phyloP scores from a whole-genome alignment of 2,888 invertebrate genomes.

The Sericinus montela region DNA sequence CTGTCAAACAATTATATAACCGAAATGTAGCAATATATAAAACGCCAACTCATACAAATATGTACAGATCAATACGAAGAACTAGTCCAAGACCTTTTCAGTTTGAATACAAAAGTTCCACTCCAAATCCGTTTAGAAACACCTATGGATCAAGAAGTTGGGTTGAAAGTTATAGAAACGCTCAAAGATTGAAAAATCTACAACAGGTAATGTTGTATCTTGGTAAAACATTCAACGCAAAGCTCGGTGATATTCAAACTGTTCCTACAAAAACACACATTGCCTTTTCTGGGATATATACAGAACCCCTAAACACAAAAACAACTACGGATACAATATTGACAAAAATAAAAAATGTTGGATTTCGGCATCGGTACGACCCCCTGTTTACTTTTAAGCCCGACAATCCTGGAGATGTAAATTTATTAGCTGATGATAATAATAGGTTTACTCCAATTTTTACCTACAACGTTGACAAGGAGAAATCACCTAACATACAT shows the following conservation, averaged over 20 bases:
- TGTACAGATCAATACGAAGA: constrained; percentile 45
- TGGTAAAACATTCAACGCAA: constrained; percentile 66
- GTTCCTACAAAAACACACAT: constrained; percentile 47
- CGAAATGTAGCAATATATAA: constrained; percentile 2
- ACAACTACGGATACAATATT: constrained; percentile 25
- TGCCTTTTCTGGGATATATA: constrained; percentile 61
- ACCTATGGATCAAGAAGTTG: constrained; percentile 57
- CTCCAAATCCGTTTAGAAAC: constrained; percentile 62
- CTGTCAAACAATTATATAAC: constrained; percentile 25
- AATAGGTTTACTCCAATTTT: constrained; percentile 51
- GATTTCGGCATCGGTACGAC: constrained; percentile 69
- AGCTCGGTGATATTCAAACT: constrained; percentile 57
- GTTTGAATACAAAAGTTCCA: constrained; percentile 58
- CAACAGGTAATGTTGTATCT: constrained; percentile 66
- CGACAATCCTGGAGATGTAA: constrained; percentile 85
- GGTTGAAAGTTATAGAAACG: constrained; percentile 65
- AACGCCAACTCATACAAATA: constrained; percentile 23
- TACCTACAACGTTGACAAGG: constrained; percentile 24
- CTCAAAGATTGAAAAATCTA: constrained; percentile 64
- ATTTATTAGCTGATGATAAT: constrained; percentile 81
- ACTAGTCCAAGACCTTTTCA: constrained; percentile 76
- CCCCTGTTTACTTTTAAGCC: constrained; percentile 86
- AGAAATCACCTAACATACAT: constrained; percentile 18
- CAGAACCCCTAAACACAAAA: constrained; percentile 44
- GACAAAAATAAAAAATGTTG: constrained; percentile 21